Evolutionary conservation across 2,113 vertebrate species (phyloP).

Genomic region (Upupa epops): DNA sequence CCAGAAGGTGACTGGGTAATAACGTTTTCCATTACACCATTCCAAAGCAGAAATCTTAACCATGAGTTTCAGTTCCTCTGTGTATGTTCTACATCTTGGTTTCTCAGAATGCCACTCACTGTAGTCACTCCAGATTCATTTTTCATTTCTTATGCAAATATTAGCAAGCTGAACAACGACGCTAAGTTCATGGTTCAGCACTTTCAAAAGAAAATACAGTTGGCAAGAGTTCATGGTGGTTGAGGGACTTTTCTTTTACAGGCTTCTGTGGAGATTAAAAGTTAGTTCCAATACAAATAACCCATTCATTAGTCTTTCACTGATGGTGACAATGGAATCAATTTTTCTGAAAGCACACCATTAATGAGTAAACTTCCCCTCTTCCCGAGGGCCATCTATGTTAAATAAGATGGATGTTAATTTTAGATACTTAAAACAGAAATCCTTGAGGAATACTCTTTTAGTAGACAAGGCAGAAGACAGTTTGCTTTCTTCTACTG

Average conservation of each 20-base stretch:
- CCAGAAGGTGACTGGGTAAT: slow-evolving; percentile 6
- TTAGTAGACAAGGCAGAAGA: neutral
- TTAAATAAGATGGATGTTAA: neutral
- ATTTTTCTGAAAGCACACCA: neutral
- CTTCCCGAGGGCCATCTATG: neutral
- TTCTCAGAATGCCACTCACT: neutral
- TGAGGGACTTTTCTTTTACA: slow-evolving; percentile 15
- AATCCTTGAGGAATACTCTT: neutral
- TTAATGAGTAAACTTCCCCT: neutral
- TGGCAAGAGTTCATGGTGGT: slow-evolving; percentile 13
- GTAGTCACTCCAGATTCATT: neutral
- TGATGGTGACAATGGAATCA: slow-evolving; percentile 9
- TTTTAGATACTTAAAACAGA: slow-evolving; percentile 1
- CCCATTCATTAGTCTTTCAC: neutral
- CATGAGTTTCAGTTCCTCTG: neutral
- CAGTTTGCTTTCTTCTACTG: neutral
- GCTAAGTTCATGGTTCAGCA: neutral
- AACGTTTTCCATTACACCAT: slow-evolving; percentile 48
- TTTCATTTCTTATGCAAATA: slow-evolving; percentile 40
- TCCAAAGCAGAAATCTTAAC: neutral
- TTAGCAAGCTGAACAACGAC: neutral
- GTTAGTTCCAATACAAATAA: slow-evolving; percentile 22
- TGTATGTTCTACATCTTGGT: neutral
- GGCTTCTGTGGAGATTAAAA: neutral
- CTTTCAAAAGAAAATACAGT: neutral